These are phyloP conservation scores for Piaya cayana DNA, from an alignment of 2,113 vertebrate genomes.

Conservation along the genomic window DNA sequence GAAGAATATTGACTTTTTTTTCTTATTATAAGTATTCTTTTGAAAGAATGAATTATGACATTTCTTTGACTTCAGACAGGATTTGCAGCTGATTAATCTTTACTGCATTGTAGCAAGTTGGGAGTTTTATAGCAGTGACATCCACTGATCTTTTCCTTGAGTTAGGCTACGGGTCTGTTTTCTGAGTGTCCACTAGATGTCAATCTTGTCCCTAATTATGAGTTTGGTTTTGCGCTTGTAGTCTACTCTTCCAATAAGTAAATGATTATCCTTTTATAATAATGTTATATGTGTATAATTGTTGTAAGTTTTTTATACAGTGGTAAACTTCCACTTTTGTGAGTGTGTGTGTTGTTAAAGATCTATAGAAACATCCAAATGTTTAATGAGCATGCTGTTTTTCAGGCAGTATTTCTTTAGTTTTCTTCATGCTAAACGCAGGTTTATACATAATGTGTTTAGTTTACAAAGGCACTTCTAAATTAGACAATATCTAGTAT, in stretches of 20 bases:
- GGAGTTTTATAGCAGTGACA: accelerated
- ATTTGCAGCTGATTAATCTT: too few relatives aligned
- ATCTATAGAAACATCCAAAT: neutral
- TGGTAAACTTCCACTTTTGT: neutral
- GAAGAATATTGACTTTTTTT: neutral
- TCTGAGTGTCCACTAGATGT: slow-evolving; percentile 74
- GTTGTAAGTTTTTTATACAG: neutral
- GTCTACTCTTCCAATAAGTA: neutral
- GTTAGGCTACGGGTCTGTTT: neutral
- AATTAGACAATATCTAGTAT: neutral
- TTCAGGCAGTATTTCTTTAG: neutral
- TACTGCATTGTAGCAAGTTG: accelerated
- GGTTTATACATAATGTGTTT: neutral
- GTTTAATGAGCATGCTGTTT: neutral
- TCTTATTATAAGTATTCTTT: neutral
- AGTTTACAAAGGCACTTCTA: neutral
- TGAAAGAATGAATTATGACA: neutral
- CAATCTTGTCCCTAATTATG: slow-evolving; percentile 62
- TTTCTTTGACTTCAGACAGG: neutral
- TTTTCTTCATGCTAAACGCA: neutral
- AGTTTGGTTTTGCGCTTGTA: neutral
- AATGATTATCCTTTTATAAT: neutral
- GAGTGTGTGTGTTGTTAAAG: neutral
- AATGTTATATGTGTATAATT: neutral
- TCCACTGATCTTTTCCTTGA: too few relatives aligned